Base-by-base conservation (phyloP, 2,113 vertebrate species). In the Xyrauchen texanus region DNA sequence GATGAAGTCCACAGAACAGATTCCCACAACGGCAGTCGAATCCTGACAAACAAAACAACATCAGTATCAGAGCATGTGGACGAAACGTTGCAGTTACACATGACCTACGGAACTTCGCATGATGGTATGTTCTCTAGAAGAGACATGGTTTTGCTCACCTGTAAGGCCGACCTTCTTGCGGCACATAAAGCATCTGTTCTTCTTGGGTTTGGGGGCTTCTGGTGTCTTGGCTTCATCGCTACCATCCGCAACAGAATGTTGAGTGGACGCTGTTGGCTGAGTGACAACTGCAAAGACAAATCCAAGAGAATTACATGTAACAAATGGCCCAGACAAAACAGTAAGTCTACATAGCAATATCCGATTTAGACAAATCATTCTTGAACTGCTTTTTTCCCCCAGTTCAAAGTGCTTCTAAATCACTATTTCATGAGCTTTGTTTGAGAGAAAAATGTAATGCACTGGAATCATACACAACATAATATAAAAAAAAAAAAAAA, bases 21-120 rank as follows among this genome's bases (percentile, higher is more conserved):
- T 95, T 94, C 68, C 95, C 95, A 0, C 95, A 96, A 89, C 95
- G 95, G 82, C 95, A 96, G 88, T 93, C 95, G 0, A 96, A 96
- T 60, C 95, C 95, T 96, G 86, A 15, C 77, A 62, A 2, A 66
- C 8, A 79, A 58, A n/a, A 6, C 4, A 58, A 15, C 7, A 15
- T 58, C 2, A n/a, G 5, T 6, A 15, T 34, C 21, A 34, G 21
- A 34, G 21, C 21, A 34, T 34, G 21, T 34, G 21, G 21, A 34
- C 3, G 21, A 34, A 34, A 34, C 21, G 21, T 34, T 3, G 21
- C 21, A 34, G 21, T 34, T 34, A 34, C 21, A 34, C 21, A 1
- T 34, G 21, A 34, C 21, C 21, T 34, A 34, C 21, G 3, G 21
- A 34, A 34, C 21, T 34, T 34, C 21, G 3, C 21, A 34, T 34